phyloP scores from a whole-genome alignment of 2,113 vertebrate species.

The Upupa epops region DNA sequence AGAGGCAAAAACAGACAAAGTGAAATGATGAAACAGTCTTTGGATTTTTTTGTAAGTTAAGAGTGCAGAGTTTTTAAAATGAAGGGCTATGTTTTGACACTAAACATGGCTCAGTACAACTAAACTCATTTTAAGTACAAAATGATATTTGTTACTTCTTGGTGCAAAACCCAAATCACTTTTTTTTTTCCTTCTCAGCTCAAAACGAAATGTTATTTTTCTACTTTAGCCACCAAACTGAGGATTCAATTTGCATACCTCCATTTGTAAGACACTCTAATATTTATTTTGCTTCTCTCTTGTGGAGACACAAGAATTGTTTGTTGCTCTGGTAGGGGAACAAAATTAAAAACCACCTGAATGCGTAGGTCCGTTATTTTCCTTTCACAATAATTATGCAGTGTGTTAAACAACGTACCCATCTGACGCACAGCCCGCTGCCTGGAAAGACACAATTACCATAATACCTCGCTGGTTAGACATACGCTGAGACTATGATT shows the following conservation, averaged over 20 bases:
- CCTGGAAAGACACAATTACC: constrained; percentile 66
- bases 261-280: constrained; percentile 25
- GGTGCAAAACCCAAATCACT: background rate
- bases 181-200: background rate
- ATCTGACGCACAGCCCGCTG: constrained; percentile 18
- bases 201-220: constrained; percentile 37
- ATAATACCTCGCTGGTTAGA: constrained; percentile 67
- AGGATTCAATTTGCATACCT: constrained; percentile 51
- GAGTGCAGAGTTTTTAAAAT: background rate
- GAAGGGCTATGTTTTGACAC: background rate
- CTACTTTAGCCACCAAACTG: constrained; percentile 14
- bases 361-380: constrained; percentile 45
- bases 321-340: constrained; percentile 24
- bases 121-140: background rate
- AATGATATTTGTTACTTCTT: background rate
- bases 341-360: background rate
- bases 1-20: background rate
- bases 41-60: background rate
- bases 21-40: background rate
- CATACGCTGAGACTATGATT: constrained; percentile 67
- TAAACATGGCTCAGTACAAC: background rate
- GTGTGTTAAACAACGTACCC: constrained; percentile 40
- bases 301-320: constrained; percentile 33
- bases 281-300: background rate
- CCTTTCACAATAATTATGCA: constrained; percentile 21